Percentiles rank a stretch among this genome's conserved stretches.
Conservation (phyloP, 1,140 invertebrate species). For the Drosophila orena region DNA sequence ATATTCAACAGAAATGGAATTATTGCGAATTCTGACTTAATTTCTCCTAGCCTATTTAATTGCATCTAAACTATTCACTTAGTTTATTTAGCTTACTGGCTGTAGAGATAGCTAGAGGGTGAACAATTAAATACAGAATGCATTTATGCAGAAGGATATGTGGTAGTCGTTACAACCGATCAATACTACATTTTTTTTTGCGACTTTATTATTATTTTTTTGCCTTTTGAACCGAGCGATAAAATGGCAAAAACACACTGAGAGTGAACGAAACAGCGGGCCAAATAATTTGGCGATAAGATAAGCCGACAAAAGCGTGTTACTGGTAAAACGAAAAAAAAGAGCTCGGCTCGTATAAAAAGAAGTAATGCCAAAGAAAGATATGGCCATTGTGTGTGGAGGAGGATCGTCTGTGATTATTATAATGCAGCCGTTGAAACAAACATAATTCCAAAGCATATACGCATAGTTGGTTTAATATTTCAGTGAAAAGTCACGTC, state of each 20-base stretch:
- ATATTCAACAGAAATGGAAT: not conserved
- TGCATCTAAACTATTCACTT: too few species aligned
- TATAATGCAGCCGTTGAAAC: slow-evolving; percentile 37
- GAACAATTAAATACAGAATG: not conserved
- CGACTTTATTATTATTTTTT: slow-evolving; percentile 55
- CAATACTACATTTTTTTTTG: slow-evolving; percentile 31
- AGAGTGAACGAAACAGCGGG: slow-evolving; percentile 6
- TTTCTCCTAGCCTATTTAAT: too few species aligned
- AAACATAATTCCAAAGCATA: slow-evolving; percentile 49
- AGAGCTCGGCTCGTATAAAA: not conserved
- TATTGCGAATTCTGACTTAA: not conserved
- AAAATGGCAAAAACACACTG: slow-evolving; percentile 48
- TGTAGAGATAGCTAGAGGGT: too few species aligned
- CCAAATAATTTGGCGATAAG: slow-evolving; percentile 65
- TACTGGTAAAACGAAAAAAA: slow-evolving; percentile 18
- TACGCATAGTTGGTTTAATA: slow-evolving; percentile 60
- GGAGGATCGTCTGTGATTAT: slow-evolving; percentile 14
- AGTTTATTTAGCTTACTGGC: too few species aligned
- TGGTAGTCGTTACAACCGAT: slow-evolving; percentile 11
- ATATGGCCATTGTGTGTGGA: slow-evolving; percentile 15
- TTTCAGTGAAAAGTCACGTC: slow-evolving; percentile 84
- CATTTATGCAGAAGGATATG: slow-evolving; percentile 5
- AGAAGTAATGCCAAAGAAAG: slow-evolving; percentile 18
- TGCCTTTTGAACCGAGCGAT: slow-evolving; percentile 68
- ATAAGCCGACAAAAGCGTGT: slow-evolving; percentile 62